A percentile compares a stretch with the other conserved stretches of the same genome.
These are phyloP conservation scores for Onychomys torridus DNA, from an alignment of 2,797 vertebrate species.

Conservation along the genomic window DNA sequence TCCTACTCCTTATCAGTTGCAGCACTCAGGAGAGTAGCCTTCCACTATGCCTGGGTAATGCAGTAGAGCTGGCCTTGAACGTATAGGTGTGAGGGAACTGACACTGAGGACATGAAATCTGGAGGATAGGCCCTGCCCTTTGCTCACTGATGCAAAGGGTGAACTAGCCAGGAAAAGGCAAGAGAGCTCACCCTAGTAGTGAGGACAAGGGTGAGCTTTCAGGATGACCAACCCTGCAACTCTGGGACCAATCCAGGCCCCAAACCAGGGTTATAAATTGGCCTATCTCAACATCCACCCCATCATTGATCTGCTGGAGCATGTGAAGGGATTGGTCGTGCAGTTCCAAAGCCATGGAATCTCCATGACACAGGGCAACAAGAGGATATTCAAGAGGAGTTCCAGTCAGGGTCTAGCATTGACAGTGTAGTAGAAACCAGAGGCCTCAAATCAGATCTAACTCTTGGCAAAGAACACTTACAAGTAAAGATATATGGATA, in stretches of 20 bases:
- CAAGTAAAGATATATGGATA: background rate
- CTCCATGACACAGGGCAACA: background rate
- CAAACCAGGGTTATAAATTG: background rate
- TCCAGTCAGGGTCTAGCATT: background rate
- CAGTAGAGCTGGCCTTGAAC: no score
- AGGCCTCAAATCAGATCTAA: background rate
- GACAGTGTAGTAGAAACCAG: background rate
- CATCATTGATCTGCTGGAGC: background rate
- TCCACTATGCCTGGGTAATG: no score
- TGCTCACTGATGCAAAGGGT: background rate
- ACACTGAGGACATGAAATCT: background rate
- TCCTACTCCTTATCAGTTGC: no score
- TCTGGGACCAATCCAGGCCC: background rate
- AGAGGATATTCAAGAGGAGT: background rate
- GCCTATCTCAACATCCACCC: background rate
- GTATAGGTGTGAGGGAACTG: background rate
- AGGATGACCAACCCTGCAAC: background rate
- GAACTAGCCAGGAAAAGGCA: background rate
- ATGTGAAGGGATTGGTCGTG: background rate
- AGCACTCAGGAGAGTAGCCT: no score
- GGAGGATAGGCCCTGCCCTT: background rate
- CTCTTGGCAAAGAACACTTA: background rate
- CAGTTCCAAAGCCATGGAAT: background rate
- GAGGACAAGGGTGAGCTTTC: background rate
- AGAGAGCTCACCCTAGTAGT: background rate